Evolutionary conservation across 2,888 invertebrate species (phyloP).

Genomic region (Timema cristinae): DNA sequence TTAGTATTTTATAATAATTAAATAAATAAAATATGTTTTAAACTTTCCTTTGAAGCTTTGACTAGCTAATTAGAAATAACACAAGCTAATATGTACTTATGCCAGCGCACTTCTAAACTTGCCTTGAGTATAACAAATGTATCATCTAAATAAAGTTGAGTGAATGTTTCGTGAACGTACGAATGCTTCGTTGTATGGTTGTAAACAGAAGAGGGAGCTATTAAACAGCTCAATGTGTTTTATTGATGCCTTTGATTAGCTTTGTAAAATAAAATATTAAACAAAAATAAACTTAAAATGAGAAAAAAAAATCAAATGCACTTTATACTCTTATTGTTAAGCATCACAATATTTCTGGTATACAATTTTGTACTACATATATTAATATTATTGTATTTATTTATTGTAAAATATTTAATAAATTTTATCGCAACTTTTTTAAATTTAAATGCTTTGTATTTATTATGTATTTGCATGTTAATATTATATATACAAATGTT

Average conservation of each 20-base stretch:
- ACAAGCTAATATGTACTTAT: too few relatives aligned
- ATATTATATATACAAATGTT: background rate
- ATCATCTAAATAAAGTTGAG: too few relatives aligned
- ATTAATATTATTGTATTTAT: constrained; percentile 10
- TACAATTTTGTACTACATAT: constrained; percentile 18
- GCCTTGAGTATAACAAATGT: too few relatives aligned
- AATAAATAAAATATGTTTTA: too few relatives aligned
- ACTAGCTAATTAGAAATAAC: too few relatives aligned
- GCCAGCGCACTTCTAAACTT: too few relatives aligned
- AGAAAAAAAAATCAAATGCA: constrained; percentile 19
- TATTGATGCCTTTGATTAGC: constrained; percentile 24
- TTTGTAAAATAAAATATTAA: constrained; percentile 21
- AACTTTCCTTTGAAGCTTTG: too few relatives aligned
- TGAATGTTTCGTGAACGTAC: too few relatives aligned
- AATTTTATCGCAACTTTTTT: constrained; percentile 18
- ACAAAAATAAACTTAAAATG: constrained; percentile 13
- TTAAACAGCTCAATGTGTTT: background rate
- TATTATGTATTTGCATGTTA: constrained; percentile 25
- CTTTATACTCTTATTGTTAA: constrained; percentile 25
- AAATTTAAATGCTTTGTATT: constrained; percentile 27
- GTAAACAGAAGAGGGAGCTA: background rate
- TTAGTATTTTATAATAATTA: too few relatives aligned
- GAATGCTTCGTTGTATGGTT: constrained; percentile 4
- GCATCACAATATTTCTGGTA: constrained; percentile 22
- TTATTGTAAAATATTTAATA: background rate